Conservation (phyloP, 2,797 vertebrate genomes). For the Peromyscus attwateri region DNA sequence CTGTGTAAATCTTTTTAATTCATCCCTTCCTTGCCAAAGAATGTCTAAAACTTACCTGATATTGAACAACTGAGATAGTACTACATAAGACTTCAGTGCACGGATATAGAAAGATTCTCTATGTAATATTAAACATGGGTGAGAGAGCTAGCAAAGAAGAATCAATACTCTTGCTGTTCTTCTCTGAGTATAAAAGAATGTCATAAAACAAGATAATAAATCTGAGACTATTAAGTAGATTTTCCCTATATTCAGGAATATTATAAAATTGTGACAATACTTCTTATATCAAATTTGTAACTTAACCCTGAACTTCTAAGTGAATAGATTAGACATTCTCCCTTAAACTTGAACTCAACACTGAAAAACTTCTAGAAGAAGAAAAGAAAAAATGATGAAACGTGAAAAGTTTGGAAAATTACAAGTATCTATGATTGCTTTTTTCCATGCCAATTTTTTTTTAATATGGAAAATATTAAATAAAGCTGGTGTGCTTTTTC, state of each 20-base stretch:
- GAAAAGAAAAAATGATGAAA: neutral
- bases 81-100: neutral
- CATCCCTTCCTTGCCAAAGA: neutral
- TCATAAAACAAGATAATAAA: neutral
- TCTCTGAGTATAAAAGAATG: neutral
- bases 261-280: neutral
- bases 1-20: neutral
- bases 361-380: slow-evolving; percentile 39
- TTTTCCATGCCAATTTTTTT: slow-evolving; percentile 24
- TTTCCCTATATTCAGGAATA: neutral
- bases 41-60: neutral
- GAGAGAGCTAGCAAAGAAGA: neutral
- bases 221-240: neutral
- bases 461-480: slow-evolving; percentile 59
- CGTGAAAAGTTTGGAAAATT: slow-evolving; percentile 56
- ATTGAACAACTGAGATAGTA: neutral
- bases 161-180: neutral
- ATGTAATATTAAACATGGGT: neutral
- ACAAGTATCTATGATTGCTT: slow-evolving; percentile 28
- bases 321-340: neutral
- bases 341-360: neutral
- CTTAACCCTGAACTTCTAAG: neutral
- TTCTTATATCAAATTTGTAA: neutral
- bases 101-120: neutral
- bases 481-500: slow-evolving; percentile 53